Percentiles rank a stretch among this genome's conserved stretches.
These are phyloP conservation scores for Hemaris fuciformis DNA, from an alignment of 2,888 invertebrate genomes.

Conservation along the genomic window DNA sequence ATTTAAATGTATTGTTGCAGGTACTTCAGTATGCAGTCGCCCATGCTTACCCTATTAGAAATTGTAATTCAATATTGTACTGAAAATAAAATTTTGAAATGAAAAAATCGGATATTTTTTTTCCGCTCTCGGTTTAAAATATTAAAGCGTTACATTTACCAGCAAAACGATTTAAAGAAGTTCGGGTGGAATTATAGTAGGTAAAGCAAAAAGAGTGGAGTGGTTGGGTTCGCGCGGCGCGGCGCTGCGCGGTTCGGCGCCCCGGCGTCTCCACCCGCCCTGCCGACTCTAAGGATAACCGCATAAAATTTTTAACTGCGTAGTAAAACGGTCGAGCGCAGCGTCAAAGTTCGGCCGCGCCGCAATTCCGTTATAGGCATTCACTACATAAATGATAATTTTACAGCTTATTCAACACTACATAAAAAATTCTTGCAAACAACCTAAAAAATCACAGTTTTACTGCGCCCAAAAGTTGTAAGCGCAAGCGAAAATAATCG, in stretches of 20 bases:
- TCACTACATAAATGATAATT: background rate
- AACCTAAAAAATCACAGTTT: slow-evolving; percentile 16
- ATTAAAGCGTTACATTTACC: background rate
- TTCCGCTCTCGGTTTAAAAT: background rate
- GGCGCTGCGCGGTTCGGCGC: background rate
- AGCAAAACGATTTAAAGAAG: background rate
- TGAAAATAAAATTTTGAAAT: background rate
- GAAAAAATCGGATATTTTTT: background rate
- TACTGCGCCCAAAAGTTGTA: slow-evolving; percentile 38
- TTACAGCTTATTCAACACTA: slow-evolving; percentile 3
- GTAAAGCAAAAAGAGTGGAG: background rate
- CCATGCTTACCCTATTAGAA: slow-evolving; percentile 2
- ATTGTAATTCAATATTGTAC: background rate
- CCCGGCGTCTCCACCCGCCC: slow-evolving; percentile 3
- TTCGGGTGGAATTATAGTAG: background rate
- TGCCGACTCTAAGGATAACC: background rate
- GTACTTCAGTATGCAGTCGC: slow-evolving; percentile 29
- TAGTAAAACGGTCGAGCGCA: background rate
- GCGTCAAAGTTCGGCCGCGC: background rate
- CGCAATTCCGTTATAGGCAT: background rate
- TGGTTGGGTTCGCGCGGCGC: too few species aligned
- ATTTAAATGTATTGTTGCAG: slow-evolving; percentile 21
- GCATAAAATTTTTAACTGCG: background rate
- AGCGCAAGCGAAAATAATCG: slow-evolving; percentile 45
- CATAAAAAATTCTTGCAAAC: slow-evolving; percentile 2